These are phyloP conservation scores for Metaphire vulgaris DNA, from an alignment of 1,140 invertebrate genomes.

Conservation along the genomic window DNA sequence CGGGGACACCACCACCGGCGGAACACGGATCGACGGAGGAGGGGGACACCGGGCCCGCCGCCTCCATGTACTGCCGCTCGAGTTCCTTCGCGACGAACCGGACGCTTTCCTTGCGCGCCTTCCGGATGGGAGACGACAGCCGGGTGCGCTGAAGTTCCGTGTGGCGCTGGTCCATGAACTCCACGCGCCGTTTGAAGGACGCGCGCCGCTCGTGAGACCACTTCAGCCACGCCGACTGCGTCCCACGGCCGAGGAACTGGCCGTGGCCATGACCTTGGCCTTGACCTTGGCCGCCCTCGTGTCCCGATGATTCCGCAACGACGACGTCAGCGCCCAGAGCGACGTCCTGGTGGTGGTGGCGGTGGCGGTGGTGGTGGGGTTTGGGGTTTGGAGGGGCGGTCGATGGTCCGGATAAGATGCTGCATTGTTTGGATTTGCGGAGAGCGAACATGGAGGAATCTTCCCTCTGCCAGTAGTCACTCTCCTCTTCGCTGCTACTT, in stretches of 20 bases:
- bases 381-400: too few species aligned
- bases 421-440: not conserved
- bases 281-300: not conserved
- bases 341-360: not conserved
- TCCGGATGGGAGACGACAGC: slow-evolving; percentile 47
- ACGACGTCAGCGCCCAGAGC: too few species aligned
- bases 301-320: too few species aligned
- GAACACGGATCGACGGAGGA: not conserved
- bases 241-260: not conserved
- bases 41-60: too few species aligned
- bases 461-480: not conserved
- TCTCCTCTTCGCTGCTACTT: not conserved
- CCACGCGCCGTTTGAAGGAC: slow-evolving; percentile 41
- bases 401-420: not conserved
- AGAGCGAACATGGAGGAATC: not conserved
- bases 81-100: slow-evolving; percentile 23
- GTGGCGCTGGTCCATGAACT: slow-evolving; percentile 38
- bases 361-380: not conserved
- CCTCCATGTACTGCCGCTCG: not conserved
- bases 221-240: slow-evolving; percentile 43
- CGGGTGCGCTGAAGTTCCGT: slow-evolving; percentile 34
- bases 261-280: not conserved
- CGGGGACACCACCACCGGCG: too few species aligned
- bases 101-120: slow-evolving; percentile 46
- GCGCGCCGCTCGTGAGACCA: slow-evolving; percentile 45